phyloP scores from a whole-genome alignment of 2,113 vertebrate species.

The Lucifuga dentata region DNA sequence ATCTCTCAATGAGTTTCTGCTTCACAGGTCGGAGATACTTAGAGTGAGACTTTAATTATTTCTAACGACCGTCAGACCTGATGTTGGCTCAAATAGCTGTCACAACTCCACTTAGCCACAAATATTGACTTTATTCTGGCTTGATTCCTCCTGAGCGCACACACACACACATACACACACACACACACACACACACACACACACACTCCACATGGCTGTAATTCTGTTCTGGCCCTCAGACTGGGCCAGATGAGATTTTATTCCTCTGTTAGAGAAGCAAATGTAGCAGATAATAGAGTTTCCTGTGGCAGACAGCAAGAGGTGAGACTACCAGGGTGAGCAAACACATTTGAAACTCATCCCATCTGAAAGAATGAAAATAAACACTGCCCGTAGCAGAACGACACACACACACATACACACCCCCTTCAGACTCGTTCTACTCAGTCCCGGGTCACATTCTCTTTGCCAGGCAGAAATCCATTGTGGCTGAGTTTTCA shows the following conservation, averaged over 20 bases:
- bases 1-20: too few relatives aligned
- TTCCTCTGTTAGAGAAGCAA: slow-evolving; percentile 51
- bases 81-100: too few relatives aligned
- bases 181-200: background rate
- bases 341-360: slow-evolving; percentile 15
- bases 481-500: background rate
- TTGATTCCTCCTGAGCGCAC: background rate
- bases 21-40: background rate
- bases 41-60: background rate
- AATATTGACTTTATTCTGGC: background rate
- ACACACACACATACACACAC: background rate
- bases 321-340: slow-evolving; percentile 12
- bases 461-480: slow-evolving; percentile 2
- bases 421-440: background rate
- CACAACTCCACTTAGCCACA: slow-evolving; percentile 12
- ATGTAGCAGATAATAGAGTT: slow-evolving; percentile 60
- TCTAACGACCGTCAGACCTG: slow-evolving; percentile 7
- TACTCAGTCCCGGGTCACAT: background rate
- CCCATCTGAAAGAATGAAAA: slow-evolving; percentile 38
- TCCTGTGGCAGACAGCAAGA: slow-evolving; percentile 15
- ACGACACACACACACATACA: background rate
- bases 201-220: background rate
- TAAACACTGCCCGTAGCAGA: slow-evolving; percentile 7
- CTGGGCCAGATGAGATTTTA: slow-evolving; percentile 46
- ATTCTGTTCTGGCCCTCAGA: slow-evolving; percentile 6